These are phyloP conservation scores for Noctilio leporinus DNA, from an alignment of 2,113 vertebrate species.

Conservation along the genomic window DNA sequence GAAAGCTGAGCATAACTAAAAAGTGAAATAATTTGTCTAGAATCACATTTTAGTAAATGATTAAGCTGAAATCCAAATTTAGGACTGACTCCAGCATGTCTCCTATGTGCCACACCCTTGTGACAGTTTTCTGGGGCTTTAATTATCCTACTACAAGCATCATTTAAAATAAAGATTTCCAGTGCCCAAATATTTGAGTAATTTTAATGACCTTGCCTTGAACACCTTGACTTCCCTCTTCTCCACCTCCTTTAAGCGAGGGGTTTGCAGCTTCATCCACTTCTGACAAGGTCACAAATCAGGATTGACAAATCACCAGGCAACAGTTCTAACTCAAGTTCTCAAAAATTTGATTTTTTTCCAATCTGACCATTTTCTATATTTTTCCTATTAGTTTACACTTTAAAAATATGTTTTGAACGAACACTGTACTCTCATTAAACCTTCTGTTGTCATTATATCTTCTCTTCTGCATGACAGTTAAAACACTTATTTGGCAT, in stretches of 20 bases:
- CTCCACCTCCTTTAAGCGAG: neutral
- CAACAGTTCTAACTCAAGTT: neutral
- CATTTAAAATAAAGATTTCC: neutral
- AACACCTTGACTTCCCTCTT: neutral
- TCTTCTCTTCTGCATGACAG: neutral
- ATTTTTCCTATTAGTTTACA: constrained; percentile 27
- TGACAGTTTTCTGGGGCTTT: neutral
- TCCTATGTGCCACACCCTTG: neutral
- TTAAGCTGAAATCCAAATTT: neutral
- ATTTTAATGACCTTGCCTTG: neutral
- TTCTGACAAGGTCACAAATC: neutral
- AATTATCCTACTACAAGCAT: neutral
- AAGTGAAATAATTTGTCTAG: neutral
- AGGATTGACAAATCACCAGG: neutral
- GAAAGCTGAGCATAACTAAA: neutral
- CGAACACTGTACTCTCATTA: neutral
- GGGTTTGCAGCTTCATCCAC: neutral
- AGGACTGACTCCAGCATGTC: neutral
- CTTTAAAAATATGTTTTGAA: neutral
- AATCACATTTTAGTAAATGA: neutral
- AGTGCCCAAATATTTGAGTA: neutral
- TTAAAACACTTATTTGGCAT: neutral
- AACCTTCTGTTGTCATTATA: neutral
- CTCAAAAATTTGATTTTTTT: neutral
- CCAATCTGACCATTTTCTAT: neutral